Evolutionary conservation across 2,797 vertebrate genomes (phyloP), one percentile per base, ranked within the genome.

Genomic region (Epinephelus awoara): DNA sequence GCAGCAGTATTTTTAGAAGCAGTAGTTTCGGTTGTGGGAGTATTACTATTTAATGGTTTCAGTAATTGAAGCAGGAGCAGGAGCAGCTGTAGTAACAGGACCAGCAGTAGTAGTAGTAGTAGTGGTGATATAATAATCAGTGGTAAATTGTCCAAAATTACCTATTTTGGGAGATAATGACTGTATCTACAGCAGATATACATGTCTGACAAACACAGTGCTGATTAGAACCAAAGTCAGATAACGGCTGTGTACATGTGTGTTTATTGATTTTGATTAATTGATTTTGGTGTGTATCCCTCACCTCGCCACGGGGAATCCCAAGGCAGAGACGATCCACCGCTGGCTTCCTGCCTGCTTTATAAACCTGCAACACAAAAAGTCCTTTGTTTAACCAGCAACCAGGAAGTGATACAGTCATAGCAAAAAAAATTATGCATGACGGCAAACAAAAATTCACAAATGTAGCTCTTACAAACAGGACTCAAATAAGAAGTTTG

Each of bases 321-420:
- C 97, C 96, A 44, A 99, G 90, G 19, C 97, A 98, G 62, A 98
- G 95, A 50, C 95, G 93, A 83, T 98, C 95, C 34, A 98, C 97
- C 0, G 97, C 97, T 0, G 96, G 97, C 77, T 93, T 95, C 88
- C 62, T 96, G 68, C 96, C 95, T n/a, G 75, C 75, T 51, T 87
- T 91, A 87, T 97, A 98, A n/a, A 98, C 93, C 98, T 98, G 89
- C 18, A 68, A 44, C 65, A 71, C n/a, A 80, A 67, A 50, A 71
- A 11, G 1, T 17, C 5, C 1, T 21, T 27, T 23, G 4, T 69
- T 57, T 34, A 1, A 63, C 1, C 11, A 47, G 34, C 17, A 71
- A 54, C 11, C 4, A 42, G 34, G 23, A 71, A 58, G 13, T 7
- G 7, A 49, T 9, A 34, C 34, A 8, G 7, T 34, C 34, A 7